Evolutionary conservation across 2,113 vertebrate genomes (phyloP), one percentile per base, ranked within the genome.

Genomic region (Dasyornis broadbenti): DNA sequence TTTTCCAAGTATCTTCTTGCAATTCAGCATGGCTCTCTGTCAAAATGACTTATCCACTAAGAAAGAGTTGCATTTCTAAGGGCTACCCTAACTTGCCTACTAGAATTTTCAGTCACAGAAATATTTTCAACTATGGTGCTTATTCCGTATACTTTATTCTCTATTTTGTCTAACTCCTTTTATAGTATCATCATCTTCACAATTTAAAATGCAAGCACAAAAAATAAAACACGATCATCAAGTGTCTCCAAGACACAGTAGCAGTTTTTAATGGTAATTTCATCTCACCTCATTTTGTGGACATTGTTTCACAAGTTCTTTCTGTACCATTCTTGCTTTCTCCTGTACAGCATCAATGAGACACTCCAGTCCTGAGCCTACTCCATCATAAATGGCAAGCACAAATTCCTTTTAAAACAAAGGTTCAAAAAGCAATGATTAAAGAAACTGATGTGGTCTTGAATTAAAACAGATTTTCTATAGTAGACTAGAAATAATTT

Each of bases 261-360:
- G 9, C 14, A 49, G 31, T 15, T 37, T 19, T 21, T 57, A 17
- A 63, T 45, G 14, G 87, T 76, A 33, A 35, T 61, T 28, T 30
- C 10, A 65, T 57, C 96, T 97, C 92, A 99, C 99, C 97, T 98
- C 96, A 84, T 97, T 97, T 64, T 93, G 97, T 61, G 98, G 95
- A 77, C 76, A 40, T n/a, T 92, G 95, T 70, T 97, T 95, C 77
- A 95, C 72, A 54, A 99, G 97, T 23, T 98, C 97, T 68, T 94
- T 96, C 64, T 98, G 96, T 90, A 99, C 97, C 26, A 89, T 96
- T 81, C 92, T 96, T 65, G 97, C 89, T 90, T 97, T 97, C 39
- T 92, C 97, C 49, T 98, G 91, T 42, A 97, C 98, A 11, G 97
- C 95, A 59, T 98, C 97, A 31, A 98, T 54, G 7, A 99, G 98